Percentiles rank a stretch among this genome's conserved stretches.
Conservation (phyloP, 1,140 invertebrate species). For the Diorhabda carinulata region DNA sequence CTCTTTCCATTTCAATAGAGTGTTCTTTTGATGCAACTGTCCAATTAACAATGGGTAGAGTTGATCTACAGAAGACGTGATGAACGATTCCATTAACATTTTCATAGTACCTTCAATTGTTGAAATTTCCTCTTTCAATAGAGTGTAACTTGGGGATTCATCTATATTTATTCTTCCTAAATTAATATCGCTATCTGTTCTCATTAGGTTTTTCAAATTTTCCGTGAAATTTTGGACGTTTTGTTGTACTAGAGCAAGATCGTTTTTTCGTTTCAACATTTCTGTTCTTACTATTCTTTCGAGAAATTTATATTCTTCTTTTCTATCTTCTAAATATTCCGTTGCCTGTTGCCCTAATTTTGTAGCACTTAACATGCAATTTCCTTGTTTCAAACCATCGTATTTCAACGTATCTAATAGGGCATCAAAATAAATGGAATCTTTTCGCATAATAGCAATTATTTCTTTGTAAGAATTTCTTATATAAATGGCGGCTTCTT, state of each 20-base stretch:
- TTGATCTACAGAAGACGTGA: slow-evolving; percentile 49
- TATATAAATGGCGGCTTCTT: slow-evolving; percentile 57
- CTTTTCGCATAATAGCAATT: slow-evolving; percentile 59
- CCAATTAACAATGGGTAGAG: slow-evolving; percentile 53
- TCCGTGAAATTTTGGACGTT: slow-evolving; percentile 55
- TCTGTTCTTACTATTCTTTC: slow-evolving; percentile 56
- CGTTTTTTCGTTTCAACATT: slow-evolving; percentile 57
- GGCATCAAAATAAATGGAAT: slow-evolving; percentile 57
- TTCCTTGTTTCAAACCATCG: slow-evolving; percentile 55
- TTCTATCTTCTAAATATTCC: slow-evolving; percentile 59
- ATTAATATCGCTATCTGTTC: slow-evolving; percentile 53
- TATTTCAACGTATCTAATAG: slow-evolving; percentile 53
- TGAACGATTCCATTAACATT: slow-evolving; percentile 49
- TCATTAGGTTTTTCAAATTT: slow-evolving; percentile 55
- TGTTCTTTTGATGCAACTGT: slow-evolving; percentile 53
- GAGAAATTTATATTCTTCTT: slow-evolving; percentile 54
- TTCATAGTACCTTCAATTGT: slow-evolving; percentile 53
- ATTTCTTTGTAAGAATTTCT: slow-evolving; percentile 57
- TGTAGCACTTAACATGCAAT: slow-evolving; percentile 55
- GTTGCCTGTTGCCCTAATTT: slow-evolving; percentile 59
- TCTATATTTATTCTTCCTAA: slow-evolving; percentile 36
- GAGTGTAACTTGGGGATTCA: slow-evolving; percentile 44
- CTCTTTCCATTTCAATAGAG: slow-evolving; percentile 51
- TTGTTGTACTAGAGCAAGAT: slow-evolving; percentile 50
- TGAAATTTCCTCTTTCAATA: slow-evolving; percentile 49